Evolutionary conservation across 2,888 invertebrate genomes (phyloP).

Genomic region (Lumbricus terrestris): DNA sequence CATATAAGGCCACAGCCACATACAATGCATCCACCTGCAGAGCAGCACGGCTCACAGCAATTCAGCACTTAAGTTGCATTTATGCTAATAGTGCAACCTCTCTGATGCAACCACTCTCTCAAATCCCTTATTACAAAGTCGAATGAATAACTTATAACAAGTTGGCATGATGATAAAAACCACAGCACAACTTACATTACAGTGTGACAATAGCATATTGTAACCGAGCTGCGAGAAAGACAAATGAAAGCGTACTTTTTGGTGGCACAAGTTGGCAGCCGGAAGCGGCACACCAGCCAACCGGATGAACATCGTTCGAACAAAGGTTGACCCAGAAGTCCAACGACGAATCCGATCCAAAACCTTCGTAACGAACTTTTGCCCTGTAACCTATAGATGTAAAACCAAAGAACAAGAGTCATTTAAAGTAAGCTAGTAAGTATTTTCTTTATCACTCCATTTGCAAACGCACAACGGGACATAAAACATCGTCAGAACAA

Average conservation of each 20-base stretch:
- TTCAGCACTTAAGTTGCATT: too few species aligned
- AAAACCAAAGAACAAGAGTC: not conserved
- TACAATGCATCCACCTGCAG: too few species aligned
- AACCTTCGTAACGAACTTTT: conserved; percentile 79
- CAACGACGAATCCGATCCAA: conserved; percentile 79
- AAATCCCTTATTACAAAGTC: too few species aligned
- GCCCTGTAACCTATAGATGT: conserved; percentile 65
- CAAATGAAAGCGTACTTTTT: conserved; percentile 65
- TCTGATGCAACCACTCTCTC: too few species aligned
- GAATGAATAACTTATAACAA: not conserved
- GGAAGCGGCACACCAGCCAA: conserved; percentile 93
- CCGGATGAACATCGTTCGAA: conserved; percentile 90
- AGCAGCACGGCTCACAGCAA: too few species aligned
- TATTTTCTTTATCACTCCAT: too few species aligned
- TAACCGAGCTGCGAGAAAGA: not conserved
- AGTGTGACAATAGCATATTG: not conserved
- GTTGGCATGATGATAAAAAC: not conserved
- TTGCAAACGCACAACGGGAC: too few species aligned
- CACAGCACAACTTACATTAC: not conserved
- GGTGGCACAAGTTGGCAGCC: conserved; percentile 94
- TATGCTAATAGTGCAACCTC: too few species aligned
- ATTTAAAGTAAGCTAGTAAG: not conserved
- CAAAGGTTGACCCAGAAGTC: conserved; percentile 97
- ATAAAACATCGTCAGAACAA: too few species aligned
- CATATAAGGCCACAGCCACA: too few species aligned